Base-by-base conservation (phyloP, 2,113 vertebrate genomes). In the Engraulis encrasicolus region DNA sequence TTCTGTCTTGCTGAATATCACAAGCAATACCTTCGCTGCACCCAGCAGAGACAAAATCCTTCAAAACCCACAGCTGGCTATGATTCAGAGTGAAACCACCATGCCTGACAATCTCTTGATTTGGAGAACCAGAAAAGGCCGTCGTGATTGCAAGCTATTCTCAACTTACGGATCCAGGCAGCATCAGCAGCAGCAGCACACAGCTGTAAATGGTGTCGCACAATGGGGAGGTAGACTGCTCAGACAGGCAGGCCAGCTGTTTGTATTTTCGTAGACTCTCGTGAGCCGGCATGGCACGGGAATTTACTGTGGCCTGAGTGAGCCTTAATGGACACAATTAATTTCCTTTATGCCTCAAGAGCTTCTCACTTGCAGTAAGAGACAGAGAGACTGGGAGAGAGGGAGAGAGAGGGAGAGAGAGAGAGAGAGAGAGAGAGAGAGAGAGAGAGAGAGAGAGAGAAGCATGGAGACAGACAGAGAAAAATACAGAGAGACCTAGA, bases 301-400 rank as follows among this genome's bases (percentile, higher is more conserved):
- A 66, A 66, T 66, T 66, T 27, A 66, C 6, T 66, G n/a, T 61
- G 58, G 58, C 1, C 58, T 89, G 87, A 79, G 89, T 92, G 90
- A 93, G 94, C 92, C 92, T 93, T 93, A 93, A 95, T 91, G 90
- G 90, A 82, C 52, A 85, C 91, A 90, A 94, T 94, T 92, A 86
- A 92, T 93, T 94, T 91, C 85, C 82, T 93, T 90, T 89, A 85
- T 78, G 89, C 87, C 87, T 92, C 87, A 90, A 93, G 91, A 86
- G 90, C 78, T 87, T 88, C 87, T 89, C 82, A 87, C 84, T 90
- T 92, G 91, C 88, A 84, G 83, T 86, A 81, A 90, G 86, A 90
- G 87, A 89, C 85, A 93, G 83, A 85, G 82, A 90, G 87, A 91
- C n/a, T n/a, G n/a, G n/a, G n/a, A n/a, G n/a, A n/a, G n/a, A n/a